A percentile compares a stretch with the other conserved stretches of the same genome.
Conservation (phyloP, 2,888 invertebrate genomes). For the Lepetodrilus schrolli region DNA sequence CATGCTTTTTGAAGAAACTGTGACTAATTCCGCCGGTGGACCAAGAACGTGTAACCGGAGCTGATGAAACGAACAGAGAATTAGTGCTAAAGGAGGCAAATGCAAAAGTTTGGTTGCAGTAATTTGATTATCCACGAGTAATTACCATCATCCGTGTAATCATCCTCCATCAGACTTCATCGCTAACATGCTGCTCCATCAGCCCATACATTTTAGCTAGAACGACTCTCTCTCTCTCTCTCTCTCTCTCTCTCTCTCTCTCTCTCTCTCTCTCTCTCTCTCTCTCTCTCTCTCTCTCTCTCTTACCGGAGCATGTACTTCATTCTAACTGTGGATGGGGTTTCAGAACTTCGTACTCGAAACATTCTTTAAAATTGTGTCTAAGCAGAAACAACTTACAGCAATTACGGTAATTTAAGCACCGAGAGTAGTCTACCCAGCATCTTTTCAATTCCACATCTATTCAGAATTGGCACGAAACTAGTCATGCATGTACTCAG, state of each 20-base stretch:
- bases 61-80: slow-evolving; percentile 8
- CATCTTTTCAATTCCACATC: no score
- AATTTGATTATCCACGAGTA: slow-evolving; percentile 3
- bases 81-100: slow-evolving; percentile 20
- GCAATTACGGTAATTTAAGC: no score
- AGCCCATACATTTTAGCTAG: background rate
- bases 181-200: background rate
- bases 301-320: no score
- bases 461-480: no score
- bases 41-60: slow-evolving; percentile 10
- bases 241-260: slow-evolving; percentile 29
- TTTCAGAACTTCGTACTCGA: no score
- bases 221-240: slow-evolving; percentile 5
- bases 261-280: slow-evolving; percentile 27
- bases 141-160: background rate
- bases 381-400: no score
- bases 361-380: no score
- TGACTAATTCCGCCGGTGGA: slow-evolving; percentile 18
- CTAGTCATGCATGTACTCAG: no score
- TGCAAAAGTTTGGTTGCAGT: slow-evolving; percentile 17
- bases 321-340: no score
- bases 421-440: no score
- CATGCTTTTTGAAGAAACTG: slow-evolving; percentile 8
- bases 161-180: background rate
- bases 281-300: slow-evolving; percentile 27